Base-by-base conservation (phyloP, 2,888 invertebrate genomes). In the Heliconius aoede region DNA sequence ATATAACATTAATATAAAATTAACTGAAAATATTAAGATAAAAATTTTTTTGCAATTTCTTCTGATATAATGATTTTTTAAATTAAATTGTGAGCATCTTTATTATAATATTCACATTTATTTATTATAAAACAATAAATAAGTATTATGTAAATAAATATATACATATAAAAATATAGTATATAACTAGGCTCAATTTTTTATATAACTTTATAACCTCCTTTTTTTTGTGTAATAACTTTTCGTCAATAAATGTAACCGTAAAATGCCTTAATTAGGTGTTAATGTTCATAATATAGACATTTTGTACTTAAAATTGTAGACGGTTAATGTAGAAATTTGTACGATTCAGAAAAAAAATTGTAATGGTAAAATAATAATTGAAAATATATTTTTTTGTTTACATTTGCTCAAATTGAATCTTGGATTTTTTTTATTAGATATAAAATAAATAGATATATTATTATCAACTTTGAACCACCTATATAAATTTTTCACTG, bases 241-340 rank as follows among this genome's bases (percentile, higher is more conserved):
- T 46, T 46, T 18, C 26, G 15, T 15, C 15, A 60, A 60, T 60
- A 60, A 60, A 60, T 24, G 58, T 58, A 58, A 58, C n/a, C n/a
- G 15, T 58, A 60, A 46, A 76, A 28, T 77, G 74, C 74, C 74
- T 77, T 77, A 51, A 30, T 18, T 69, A 69, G 28, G 51, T 69
- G 51, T 68, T 51, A 69, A 55, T 9, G 18, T 69, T 72, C 61
- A 36, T 26, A 32, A 64, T 32, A 46, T 73, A 58, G 73, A 55
- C 55, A 26, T 73, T 73, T 73, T 73, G n/a, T 73, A 73, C 65
- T 26, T 21, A 55, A 73, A 65, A 36, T 73, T 65, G 32, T 65
- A 65, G n/a, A 36, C 3, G 13, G 13, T 7, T 65, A 36, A 32
- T 36, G 58, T 71, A 58, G 74, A 74, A 32, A 60, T 77, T 77